These are phyloP conservation scores for Sparidentex hasta DNA, from an alignment of 2,797 vertebrate species.

Conservation along the genomic window DNA sequence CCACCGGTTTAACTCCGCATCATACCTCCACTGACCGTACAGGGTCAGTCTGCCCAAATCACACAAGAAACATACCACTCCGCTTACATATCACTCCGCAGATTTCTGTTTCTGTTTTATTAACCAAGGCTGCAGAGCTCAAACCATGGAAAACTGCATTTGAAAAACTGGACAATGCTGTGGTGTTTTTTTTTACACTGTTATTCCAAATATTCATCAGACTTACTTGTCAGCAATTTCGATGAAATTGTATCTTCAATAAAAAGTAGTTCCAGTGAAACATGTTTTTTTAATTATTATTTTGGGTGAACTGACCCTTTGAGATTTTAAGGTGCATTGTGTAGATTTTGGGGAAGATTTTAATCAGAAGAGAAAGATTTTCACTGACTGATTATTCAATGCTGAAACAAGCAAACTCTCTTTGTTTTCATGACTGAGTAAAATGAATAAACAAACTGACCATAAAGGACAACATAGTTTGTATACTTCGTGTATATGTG, in stretches of 20 bases:
- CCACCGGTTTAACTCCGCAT: not conserved
- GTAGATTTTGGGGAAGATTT: too few species aligned
- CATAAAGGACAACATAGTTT: too few species aligned
- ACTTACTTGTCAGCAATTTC: slow-evolving; percentile 14
- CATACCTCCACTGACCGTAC: not conserved
- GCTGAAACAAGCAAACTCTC: too few species aligned
- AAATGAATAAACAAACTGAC: too few species aligned
- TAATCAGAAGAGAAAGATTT: too few species aligned
- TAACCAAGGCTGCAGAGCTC: not conserved
- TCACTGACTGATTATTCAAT: too few species aligned
- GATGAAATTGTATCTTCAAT: not conserved
- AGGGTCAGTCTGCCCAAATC: not conserved
- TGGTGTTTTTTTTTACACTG: not conserved
- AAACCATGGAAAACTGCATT: slow-evolving; percentile 4
- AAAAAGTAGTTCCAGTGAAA: slow-evolving; percentile 14
- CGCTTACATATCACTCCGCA: not conserved
- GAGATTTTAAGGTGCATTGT: too few species aligned
- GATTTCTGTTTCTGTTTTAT: slow-evolving; percentile 17
- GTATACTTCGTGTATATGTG: too few species aligned
- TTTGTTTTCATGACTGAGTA: too few species aligned
- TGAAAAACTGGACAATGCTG: slow-evolving; percentile 3
- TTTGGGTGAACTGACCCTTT: not conserved
- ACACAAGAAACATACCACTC: not conserved
- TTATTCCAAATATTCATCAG: slow-evolving; percentile 2
- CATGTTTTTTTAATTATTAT: not conserved